Percentiles rank a stretch among this genome's conserved stretches.
These are phyloP conservation scores for Agrochola lota DNA, from an alignment of 2,888 invertebrate species.

Conservation along the genomic window DNA sequence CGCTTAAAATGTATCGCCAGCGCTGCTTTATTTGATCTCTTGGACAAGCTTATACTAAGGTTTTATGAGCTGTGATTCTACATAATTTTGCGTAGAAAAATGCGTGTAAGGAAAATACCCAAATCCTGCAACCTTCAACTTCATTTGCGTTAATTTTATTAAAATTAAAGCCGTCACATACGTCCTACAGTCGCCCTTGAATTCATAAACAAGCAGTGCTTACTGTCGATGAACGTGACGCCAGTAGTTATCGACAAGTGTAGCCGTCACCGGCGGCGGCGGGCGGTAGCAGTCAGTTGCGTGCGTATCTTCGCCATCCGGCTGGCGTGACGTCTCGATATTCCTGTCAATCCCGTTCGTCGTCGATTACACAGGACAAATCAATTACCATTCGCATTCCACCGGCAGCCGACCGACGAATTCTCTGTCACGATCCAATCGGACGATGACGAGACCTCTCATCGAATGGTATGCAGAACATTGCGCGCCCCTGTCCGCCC, in stretches of 20 bases:
- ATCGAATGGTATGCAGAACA: slow-evolving; percentile 83
- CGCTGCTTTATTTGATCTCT: slow-evolving; percentile 1
- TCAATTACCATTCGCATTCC: slow-evolving; percentile 89
- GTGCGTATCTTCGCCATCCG: slow-evolving; percentile 64
- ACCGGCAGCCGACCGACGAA: slow-evolving; percentile 85
- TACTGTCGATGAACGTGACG: slow-evolving; percentile 3
- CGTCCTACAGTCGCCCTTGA: neutral
- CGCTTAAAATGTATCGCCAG: slow-evolving; percentile 19
- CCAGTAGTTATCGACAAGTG: slow-evolving; percentile 28
- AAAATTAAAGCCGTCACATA: slow-evolving; percentile 1
- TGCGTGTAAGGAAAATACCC: slow-evolving; percentile 10
- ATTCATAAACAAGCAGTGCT: slow-evolving; percentile 15
- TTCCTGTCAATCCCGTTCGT: slow-evolving; percentile 85
- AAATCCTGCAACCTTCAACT: slow-evolving; percentile 8
- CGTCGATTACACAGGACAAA: slow-evolving; percentile 89
- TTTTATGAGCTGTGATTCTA: neutral
- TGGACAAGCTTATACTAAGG: neutral
- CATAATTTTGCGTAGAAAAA: neutral
- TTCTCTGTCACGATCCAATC: slow-evolving; percentile 89
- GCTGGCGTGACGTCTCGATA: slow-evolving; percentile 81
- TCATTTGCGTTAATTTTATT: neutral
- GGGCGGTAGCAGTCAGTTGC: slow-evolving; percentile 40
- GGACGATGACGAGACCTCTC: slow-evolving; percentile 84
- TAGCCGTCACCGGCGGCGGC: slow-evolving; percentile 12
- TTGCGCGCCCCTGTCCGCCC: slow-evolving; percentile 75